Base-by-base conservation (phyloP, 2,113 vertebrate genomes). In the Mus musculus region DNA sequence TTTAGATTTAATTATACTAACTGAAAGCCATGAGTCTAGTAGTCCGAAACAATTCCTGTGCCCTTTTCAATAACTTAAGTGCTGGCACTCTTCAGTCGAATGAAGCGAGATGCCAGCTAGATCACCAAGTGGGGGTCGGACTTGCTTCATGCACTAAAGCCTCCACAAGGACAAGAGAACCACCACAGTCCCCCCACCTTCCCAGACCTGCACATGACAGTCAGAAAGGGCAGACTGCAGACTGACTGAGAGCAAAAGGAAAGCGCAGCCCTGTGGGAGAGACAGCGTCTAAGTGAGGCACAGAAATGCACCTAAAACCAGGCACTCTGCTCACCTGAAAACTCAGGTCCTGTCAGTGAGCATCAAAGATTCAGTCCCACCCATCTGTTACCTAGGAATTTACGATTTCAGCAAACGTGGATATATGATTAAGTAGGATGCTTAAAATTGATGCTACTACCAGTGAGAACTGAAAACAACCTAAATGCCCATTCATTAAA, bases 1-100 rank as follows among this genome's bases (percentile, higher is more conserved):
- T 90, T 89, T 91, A 89, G 67, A 93, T 65, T 77, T 95, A 82
- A 89, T 42, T 90, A 49, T 17, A 93, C 59, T 72, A 89, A 80
- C 46, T 33, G 26, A 92, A 93, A 96, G 36, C 67, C 93, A 72
- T 80, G n/a, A 59, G 76, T 89, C 42, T 67, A 77, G 76, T 59
- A 65, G 26, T 59, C 39, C 73, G 85, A 93, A 86, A 95, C 26
- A 93, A 84, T 63, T 89, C 71, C n/a, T 63, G 33, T 91, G 42
- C 84, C 72, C 54, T 88, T 92, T 89, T 86, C n/a, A 93, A 10
- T 87, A 72, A 88, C 65, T 89, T n/a, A 78, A 73, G 94, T 84
- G 52, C 11, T 84, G 81, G 80, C 49, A 67, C 26, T 52, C 77
- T 17, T 63, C 24, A 87, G 3, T 0, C 72, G 71, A 78, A 90